These are phyloP conservation scores for Drosophila bifasciata DNA, from an alignment of 1,140 invertebrate species.

Conservation along the genomic window DNA sequence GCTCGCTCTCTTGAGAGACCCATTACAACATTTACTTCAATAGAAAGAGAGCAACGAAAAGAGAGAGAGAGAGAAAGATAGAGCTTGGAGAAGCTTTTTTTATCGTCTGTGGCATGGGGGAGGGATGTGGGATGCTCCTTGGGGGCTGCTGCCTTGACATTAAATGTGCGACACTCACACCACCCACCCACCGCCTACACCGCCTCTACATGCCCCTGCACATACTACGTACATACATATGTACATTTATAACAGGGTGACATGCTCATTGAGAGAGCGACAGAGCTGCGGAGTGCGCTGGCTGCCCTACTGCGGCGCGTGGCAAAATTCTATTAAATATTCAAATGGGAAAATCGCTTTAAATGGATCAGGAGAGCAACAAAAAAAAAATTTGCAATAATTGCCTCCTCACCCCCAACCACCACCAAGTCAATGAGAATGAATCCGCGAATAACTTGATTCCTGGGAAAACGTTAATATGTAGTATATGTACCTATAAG, in stretches of 20 bases:
- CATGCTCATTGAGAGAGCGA: constrained; percentile 4
- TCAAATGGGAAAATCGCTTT: constrained; percentile 56
- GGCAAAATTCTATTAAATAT: constrained; percentile 70
- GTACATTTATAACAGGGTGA: constrained; percentile 20
- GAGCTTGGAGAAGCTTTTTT: constrained; percentile 34
- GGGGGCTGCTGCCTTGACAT: constrained; percentile 52
- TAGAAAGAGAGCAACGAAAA: constrained; percentile 1
- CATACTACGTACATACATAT: constrained; percentile 4
- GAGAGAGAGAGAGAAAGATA: not conserved
- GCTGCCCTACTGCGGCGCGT: constrained; percentile 44
- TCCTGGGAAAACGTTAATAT: too few species aligned
- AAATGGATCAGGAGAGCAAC: constrained; percentile 24
- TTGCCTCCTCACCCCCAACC: constrained; percentile 34
- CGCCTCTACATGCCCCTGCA: not conserved
- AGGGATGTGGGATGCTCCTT: constrained; percentile 8
- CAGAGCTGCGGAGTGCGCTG: constrained; percentile 2
- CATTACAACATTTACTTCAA: not conserved
- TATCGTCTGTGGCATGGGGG: too few species aligned
- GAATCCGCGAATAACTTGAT: too few species aligned
- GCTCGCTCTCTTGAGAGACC: constrained; percentile 31
- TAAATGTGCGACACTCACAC: constrained; percentile 28
- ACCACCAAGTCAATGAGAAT: constrained; percentile 9
- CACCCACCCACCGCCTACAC: not conserved
- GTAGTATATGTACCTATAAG: too few species aligned
- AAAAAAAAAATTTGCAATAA: constrained; percentile 58